These are phyloP conservation scores for Arizona elegans DNA, from an alignment of 2,113 vertebrate species.

Conservation along the genomic window DNA sequence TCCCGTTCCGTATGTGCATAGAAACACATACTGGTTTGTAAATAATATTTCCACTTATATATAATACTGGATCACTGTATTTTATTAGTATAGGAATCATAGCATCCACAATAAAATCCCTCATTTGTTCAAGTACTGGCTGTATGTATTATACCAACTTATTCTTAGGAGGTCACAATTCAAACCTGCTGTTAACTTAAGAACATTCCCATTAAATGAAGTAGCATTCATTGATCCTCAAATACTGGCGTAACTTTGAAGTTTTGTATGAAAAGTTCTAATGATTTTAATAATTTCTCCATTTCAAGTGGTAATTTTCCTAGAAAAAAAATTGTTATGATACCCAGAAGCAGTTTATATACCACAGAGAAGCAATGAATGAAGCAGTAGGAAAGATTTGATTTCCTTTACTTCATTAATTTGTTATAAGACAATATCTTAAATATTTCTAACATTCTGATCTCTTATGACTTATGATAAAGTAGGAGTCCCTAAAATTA, in stretches of 20 bases:
- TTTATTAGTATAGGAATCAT: too few relatives aligned
- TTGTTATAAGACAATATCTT: not conserved
- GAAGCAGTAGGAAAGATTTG: not conserved
- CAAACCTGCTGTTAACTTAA: not conserved
- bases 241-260: not conserved
- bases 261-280: not conserved
- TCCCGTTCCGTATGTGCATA: not conserved
- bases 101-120: too few relatives aligned
- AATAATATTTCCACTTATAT: not conserved
- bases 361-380: not conserved
- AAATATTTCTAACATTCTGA: not conserved
- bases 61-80: not conserved
- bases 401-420: not conserved
- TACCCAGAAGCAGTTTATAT: not conserved
- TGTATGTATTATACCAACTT: not conserved
- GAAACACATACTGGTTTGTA: not conserved
- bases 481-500: not conserved
- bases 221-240: not conserved
- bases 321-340: not conserved
- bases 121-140: too few relatives aligned
- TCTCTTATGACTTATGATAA: not conserved
- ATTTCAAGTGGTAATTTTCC: not conserved
- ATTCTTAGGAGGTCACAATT: not conserved
- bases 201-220: not conserved
- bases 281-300: not conserved